Evolutionary conservation across 2,797 vertebrate species (phyloP).

Genomic region (Hipposideros larvatus): DNA sequence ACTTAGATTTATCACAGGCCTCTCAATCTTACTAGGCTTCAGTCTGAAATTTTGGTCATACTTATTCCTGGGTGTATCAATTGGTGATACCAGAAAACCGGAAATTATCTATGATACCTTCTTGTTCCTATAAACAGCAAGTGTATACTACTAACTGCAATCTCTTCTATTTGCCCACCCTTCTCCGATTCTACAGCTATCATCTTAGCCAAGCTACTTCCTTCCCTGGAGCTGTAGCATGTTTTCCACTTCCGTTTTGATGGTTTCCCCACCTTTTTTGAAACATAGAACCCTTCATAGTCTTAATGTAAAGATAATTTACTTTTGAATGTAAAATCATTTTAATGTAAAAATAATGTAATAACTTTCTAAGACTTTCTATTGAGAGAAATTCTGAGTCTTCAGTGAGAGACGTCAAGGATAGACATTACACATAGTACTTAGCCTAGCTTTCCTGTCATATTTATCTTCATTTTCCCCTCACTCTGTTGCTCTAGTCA

Average conservation of each 20-base stretch:
- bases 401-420: background rate
- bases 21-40: background rate
- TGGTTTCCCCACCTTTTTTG: background rate
- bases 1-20: background rate
- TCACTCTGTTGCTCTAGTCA: background rate
- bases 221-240: background rate
- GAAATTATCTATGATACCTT: background rate
- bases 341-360: constrained; percentile 13
- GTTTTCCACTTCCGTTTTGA: background rate
- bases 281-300: background rate
- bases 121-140: background rate
- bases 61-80: background rate
- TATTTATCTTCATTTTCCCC: background rate
- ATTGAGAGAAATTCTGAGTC: background rate
- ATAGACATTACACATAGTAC: background rate
- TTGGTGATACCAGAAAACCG: background rate
- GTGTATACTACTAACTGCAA: background rate
- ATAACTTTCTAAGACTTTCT: background rate
- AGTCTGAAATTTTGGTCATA: background rate
- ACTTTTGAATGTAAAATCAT: background rate
- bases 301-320: background rate
- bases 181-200: background rate
- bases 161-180: background rate
- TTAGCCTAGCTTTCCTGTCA: background rate
- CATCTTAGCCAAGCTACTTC: background rate